Evolutionary conservation across 1,140 invertebrate genomes (phyloP).

Genomic region (Cherax destructor): DNA sequence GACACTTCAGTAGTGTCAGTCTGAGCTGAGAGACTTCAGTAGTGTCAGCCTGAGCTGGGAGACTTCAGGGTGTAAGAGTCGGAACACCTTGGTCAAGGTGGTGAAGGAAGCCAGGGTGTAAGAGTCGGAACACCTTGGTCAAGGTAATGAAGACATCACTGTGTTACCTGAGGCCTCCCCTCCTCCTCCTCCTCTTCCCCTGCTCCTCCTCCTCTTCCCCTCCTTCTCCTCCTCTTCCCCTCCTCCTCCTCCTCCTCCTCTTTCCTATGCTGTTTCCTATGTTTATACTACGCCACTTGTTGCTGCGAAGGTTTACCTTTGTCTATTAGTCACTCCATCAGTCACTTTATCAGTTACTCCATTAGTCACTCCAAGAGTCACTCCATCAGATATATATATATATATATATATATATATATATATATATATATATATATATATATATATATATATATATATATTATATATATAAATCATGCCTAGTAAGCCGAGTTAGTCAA

Average conservation of each 20-base stretch:
- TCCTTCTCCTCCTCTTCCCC: background rate
- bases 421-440: too few species aligned
- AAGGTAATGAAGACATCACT: slow-evolving; percentile 58
- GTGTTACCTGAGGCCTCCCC: slow-evolving; percentile 39
- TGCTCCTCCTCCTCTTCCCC: background rate
- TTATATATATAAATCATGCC: too few species aligned
- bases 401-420: too few species aligned
- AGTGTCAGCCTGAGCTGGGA: too few species aligned
- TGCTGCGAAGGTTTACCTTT: too few species aligned
- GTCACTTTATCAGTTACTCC: background rate
- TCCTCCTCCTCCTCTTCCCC: slow-evolving; percentile 12
- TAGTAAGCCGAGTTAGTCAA: too few species aligned
- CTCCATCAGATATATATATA: too few species aligned
- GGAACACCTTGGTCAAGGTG: slow-evolving; percentile 19
- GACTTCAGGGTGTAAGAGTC: slow-evolving; percentile 3
- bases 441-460: background rate
- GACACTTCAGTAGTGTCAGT: too few species aligned
- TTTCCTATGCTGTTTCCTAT: background rate
- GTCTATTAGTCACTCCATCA: background rate
- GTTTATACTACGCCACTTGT: too few species aligned
- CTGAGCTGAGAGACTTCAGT: too few species aligned
- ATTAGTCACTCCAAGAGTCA: background rate
- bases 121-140: slow-evolving; percentile 2
- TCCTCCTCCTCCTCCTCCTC: slow-evolving; percentile 8
- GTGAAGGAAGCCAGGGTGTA: slow-evolving; percentile 27